Conservation (phyloP, 1,140 invertebrate species). For the Nephotettix cincticeps region DNA sequence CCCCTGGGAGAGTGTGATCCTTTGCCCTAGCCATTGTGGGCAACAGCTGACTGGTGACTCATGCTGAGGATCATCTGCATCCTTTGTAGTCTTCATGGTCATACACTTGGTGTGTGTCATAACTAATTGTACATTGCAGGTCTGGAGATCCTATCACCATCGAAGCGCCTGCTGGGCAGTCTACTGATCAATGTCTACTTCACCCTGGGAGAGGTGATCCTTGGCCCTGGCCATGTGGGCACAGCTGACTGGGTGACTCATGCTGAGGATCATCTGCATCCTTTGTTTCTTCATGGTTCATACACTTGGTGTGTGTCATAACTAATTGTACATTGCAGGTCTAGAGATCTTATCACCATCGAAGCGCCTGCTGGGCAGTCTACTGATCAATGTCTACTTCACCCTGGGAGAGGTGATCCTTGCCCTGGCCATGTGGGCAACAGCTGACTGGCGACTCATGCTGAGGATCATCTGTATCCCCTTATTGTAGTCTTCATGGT, state of each 20-base stretch:
- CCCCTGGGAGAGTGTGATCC: conserved; percentile 64
- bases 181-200: conserved; percentile 69
- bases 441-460: conserved; percentile 68
- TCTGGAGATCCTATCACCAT: conserved; percentile 74
- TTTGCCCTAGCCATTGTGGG: conserved; percentile 65
- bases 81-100: too few species aligned
- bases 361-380: conserved; percentile 70
- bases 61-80: conserved; percentile 65
- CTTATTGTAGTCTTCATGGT: background rate
- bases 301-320: too few species aligned
- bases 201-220: conserved; percentile 66
- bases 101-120: too few species aligned
- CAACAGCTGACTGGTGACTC: conserved; percentile 66
- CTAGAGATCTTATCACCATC: conserved; percentile 75
- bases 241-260: conserved; percentile 67
- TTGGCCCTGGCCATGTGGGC: conserved; percentile 63
- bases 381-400: conserved; percentile 67
- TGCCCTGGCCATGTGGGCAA: conserved; percentile 63
- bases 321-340: conserved; percentile 54
- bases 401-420: conserved; percentile 68
- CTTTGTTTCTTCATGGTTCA: too few species aligned
- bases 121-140: too few species aligned
- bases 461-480: conserved; percentile 65
- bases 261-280: conserved; percentile 64
- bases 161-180: conserved; percentile 70